Evolutionary conservation across 2,113 vertebrate genomes (phyloP), one percentile per base, ranked within the genome.

Genomic region (Lates calcarifer): DNA sequence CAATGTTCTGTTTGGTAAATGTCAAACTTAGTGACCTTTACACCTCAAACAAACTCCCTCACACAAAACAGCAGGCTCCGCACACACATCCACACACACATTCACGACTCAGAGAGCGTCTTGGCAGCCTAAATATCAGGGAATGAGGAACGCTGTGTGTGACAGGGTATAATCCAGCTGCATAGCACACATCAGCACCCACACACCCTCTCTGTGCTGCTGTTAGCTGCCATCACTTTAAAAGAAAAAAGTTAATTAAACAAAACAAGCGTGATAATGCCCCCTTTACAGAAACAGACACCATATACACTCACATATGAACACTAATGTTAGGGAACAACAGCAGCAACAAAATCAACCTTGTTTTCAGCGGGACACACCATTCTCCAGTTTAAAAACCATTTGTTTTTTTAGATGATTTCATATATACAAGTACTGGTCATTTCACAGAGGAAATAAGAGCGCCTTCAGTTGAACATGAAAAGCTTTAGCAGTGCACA

Each of bases 61-160:
- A 58, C 77, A 75, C 86, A 77, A 68, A 80, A 56, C 17, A 33
- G 37, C 24, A 60, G 47, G 43, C 79, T 62, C n/a, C 31, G 28
- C 77, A 55, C 62, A 51, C 47, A 56, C 43, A 37, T 45, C 17
- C 64, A 73, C 41, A 53, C 64, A 55, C 78, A 60, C 37, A 51
- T 41, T 51, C 20, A 69, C 74, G 74, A 33, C 26, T 29, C 15
- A 64, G n/a, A 61, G 18, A n/a, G 24, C 31, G 69, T 82, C 66
- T 88, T 92, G 92, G 77, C 84, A 88, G 77, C 79, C 75, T 90
- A 87, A 92, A 88, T 92, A 89, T 90, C 81, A 89, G 90, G 89
- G 78, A 74, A 76, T 76, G 79, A 85, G 80, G 79, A 86, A 68
- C 39, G 11, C 26, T n/a, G 41, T 74, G 61, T 79, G 77, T 79